Conservation (phyloP, 1,140 invertebrate species). For the Aphelinus atriplicis region DNA sequence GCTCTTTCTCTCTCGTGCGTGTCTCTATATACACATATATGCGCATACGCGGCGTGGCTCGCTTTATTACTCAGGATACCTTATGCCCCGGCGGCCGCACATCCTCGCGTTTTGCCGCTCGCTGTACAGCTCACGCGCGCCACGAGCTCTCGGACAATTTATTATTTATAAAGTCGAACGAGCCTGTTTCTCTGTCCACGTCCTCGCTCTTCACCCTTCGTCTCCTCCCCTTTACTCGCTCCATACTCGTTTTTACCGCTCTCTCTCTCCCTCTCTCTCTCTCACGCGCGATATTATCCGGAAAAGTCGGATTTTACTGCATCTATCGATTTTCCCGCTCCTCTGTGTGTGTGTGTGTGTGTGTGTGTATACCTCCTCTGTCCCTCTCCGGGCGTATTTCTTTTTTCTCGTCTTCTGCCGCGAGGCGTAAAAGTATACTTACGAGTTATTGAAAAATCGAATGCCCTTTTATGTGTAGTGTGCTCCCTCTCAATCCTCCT, state of each 20-base stretch:
- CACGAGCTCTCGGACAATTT: conserved; percentile 50
- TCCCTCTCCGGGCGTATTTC: neutral
- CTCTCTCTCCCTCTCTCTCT: conserved; percentile 27
- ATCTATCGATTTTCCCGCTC: conserved; percentile 16
- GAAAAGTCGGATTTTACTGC: conserved; percentile 36
- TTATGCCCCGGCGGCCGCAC: conserved; percentile 17
- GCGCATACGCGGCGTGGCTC: neutral
- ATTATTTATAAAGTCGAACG: conserved; percentile 62
- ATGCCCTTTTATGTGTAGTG: conserved; percentile 7
- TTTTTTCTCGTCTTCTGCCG: conserved; percentile 2
- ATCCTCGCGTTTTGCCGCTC: conserved; percentile 47
- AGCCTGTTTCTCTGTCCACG: conserved; percentile 47
- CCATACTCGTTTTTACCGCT: conserved; percentile 27
- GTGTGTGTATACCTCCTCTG: neutral
- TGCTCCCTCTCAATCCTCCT: neutral
- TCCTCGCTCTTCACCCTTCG: too few relatives aligned
- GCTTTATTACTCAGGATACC: conserved; percentile 54
- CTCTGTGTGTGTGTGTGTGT: too few relatives aligned
- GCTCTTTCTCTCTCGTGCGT: too few relatives aligned
- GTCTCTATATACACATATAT: too few relatives aligned
- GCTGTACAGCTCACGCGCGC: conserved; percentile 32
- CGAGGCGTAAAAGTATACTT: conserved; percentile 16
- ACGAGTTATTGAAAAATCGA: conserved; percentile 32
- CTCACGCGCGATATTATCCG: conserved; percentile 25
- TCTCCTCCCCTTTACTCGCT: too few relatives aligned